Evolutionary conservation across 2,797 vertebrate species (phyloP), one percentile per base, ranked within the genome.

Genomic region (Odontamblyopus rebecca): DNA sequence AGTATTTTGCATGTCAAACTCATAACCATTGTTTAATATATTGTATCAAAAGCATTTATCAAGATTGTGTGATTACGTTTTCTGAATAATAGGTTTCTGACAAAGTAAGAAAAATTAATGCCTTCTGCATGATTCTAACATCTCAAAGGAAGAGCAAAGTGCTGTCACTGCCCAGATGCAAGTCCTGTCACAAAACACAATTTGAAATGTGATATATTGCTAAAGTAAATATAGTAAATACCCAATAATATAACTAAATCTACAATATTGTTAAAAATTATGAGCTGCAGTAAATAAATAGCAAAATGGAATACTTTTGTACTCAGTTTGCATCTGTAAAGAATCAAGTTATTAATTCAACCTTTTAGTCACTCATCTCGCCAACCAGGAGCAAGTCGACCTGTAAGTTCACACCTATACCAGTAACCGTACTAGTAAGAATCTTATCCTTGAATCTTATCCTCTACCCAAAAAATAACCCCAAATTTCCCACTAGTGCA

Each of bases 341-440:
- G 35, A 38, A 38, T 38, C 32, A 5, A 32, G 32, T 32, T 32
- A 32, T 32, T 32, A 32, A 32, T 4, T 32, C 32, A 35, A 35
- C 32, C 32, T 35, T 35, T 35, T 35, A 35, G 94, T 98, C 90
- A 95, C 96, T 87, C 93, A 96, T 83, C 92, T 99, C 63, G 89
- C 94, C 73, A 95, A 59, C 81, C 92, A 97, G 87, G 94, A 96
- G 80, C 95, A 97, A 88, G 84, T 98, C 48, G 89, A 91, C 75
- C 73, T 83, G 98, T 99, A 93, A 93, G 97, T 96, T 82, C 63
- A 84, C 57, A 26, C 51, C 6, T 26, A 54, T 50, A 71, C 15
- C 61, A 15, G 56, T 61, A 41, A 23, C 48, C 19, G 61, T 62
- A 41, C 53, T 51, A 41, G 38, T 51, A 50, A 64, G 32, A 67